Conservation (phyloP, 2,113 vertebrate species). For the Phycodurus eques region DNA sequence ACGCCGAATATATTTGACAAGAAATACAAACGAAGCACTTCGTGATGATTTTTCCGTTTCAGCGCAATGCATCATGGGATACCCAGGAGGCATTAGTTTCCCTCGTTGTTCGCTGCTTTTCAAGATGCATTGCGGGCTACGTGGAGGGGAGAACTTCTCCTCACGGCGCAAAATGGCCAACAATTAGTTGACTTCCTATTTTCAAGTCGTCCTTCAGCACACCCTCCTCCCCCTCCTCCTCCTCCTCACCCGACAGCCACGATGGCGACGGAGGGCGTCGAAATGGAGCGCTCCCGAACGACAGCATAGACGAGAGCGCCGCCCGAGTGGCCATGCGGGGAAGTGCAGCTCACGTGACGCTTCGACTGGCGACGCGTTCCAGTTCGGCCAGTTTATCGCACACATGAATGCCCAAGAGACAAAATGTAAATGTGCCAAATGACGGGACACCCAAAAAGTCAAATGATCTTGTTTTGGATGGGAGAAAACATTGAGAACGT, state of each 20-base stretch:
- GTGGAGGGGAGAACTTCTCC: not conserved
- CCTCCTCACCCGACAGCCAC: too few relatives aligned
- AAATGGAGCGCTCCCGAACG: constrained; percentile 30
- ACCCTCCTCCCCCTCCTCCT: too few relatives aligned
- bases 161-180: not conserved
- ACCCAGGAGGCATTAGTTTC: too few relatives aligned
- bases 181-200: too few relatives aligned
- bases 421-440: too few relatives aligned
- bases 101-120: not conserved
- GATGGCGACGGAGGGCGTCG: constrained; percentile 17
- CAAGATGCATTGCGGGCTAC: not conserved
- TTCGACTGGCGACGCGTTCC: too few relatives aligned
- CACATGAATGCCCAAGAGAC: too few relatives aligned
- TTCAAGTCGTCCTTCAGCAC: too few relatives aligned
- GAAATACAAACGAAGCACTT: too few relatives aligned
- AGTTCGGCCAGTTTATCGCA: not conserved
- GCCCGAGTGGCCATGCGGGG: not conserved
- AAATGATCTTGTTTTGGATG: not conserved
- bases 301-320: not conserved
- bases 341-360: not conserved
- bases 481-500: not conserved
- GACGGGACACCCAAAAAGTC: not conserved
- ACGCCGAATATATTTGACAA: too few relatives aligned
- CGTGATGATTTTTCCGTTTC: too few relatives aligned
- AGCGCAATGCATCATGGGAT: too few relatives aligned